Evolutionary conservation across 2,113 vertebrate species (phyloP), one percentile per base, ranked within the genome.

Genomic region (Melanotaenia duboulayi): DNA sequence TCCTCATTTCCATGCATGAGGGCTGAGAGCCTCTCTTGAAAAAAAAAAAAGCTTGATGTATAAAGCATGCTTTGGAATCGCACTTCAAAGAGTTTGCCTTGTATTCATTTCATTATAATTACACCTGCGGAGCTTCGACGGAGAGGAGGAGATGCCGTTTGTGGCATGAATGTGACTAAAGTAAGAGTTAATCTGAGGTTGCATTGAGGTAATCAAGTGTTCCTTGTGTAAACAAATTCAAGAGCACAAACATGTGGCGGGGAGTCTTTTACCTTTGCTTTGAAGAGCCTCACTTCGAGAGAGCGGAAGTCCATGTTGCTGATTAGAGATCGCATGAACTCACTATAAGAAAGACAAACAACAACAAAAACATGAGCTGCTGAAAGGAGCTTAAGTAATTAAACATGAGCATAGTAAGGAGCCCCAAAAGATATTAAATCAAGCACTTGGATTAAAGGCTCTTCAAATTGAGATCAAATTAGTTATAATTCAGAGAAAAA

Each of bases 241-340:
- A 44, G 37, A 64, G 65, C 19, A 22, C 24, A 52, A 65, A 69
- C 70, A 60, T 67, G 63, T 42, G 42, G 39, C 6, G 62, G 28
- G 24, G 51, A 20, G 10, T 22, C 7, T 23, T 48, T 57, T 35
- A 93, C 84, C 84, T 93, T 95, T n/a, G 82, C 86, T 88, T 94
- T 91, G 64, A 86, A 89, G 59, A 94, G 88, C 83, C 93, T 90
- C 54, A 92, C 57, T 85, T 93, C 87, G 37, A 95, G 80, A 13
- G 88, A 87, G 51, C 84, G 90, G 71, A 93, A 93, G 54, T 92
- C 87, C 87, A 92, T 78, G 58, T 48, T 74, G 56, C 76, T 89
- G 83, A 94, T 91, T 1, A 94, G 76, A 0, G 91, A 91, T 37
- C 83, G 90, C 91, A 92, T 93, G 17, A 94, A 95, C 52, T 88